Evolutionary conservation across 1,140 invertebrate species (phyloP).

Genomic region (Dufourea novaeangliae): DNA sequence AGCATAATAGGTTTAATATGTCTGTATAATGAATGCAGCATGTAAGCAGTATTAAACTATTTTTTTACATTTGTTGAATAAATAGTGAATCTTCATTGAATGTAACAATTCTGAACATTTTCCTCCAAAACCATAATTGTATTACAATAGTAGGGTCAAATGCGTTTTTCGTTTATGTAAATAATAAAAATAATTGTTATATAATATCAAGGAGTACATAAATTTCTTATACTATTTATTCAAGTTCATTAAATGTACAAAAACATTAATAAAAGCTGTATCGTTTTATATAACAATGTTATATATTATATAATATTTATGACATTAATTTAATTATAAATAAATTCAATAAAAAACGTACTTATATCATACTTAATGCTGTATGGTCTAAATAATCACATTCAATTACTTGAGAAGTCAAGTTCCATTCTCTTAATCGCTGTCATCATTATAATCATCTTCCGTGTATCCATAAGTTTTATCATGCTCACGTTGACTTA

Average conservation of each 20-base stretch:
- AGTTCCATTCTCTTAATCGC: conserved; percentile 68
- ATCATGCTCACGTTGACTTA: conserved; percentile 63
- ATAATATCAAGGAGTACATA: not conserved
- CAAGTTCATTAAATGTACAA: not conserved
- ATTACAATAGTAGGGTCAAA: not conserved
- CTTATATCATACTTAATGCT: not conserved
- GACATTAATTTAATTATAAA: conserved; percentile 31
- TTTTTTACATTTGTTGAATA: conserved; percentile 23
- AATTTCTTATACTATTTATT: not conserved
- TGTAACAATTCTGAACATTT: not conserved
- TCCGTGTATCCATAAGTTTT: conserved; percentile 68
- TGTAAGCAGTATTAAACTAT: not conserved
- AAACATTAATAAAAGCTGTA: not conserved
- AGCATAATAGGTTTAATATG: conserved; percentile 10
- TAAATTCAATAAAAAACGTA: not conserved
- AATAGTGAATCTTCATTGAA: conserved; percentile 31
- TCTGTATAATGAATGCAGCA: not conserved
- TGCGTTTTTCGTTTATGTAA: not conserved
- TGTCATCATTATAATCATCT: conserved; percentile 77
- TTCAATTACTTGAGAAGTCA: conserved; percentile 25
- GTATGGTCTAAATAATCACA: conserved; percentile 12
- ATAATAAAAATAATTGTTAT: not conserved
- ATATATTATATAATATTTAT: not conserved
- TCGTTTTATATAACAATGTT: not conserved
- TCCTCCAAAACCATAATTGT: not conserved